These are phyloP conservation scores for Enteromius afrohamiltoni DNA, from an alignment of 2,797 vertebrate species.

Conservation along the genomic window DNA sequence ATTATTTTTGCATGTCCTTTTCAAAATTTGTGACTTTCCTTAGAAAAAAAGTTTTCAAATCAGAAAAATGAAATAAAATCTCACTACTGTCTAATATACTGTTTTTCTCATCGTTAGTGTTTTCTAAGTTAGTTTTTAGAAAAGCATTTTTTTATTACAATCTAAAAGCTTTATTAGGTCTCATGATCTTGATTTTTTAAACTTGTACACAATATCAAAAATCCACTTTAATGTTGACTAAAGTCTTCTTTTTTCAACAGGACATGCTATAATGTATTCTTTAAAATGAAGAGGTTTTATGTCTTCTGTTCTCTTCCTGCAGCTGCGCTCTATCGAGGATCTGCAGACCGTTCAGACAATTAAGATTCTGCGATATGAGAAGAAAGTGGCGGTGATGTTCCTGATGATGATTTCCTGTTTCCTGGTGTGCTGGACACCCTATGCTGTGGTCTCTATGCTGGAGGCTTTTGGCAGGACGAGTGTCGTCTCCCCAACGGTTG, in stretches of 20 bases:
- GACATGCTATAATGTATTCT: neutral
- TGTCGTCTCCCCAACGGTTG: conserved; percentile 84
- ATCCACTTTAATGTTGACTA: neutral
- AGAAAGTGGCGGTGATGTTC: conserved; percentile 90
- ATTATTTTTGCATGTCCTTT: neutral
- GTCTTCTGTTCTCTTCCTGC: conserved; percentile 24
- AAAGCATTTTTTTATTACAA: neutral
- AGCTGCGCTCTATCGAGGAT: conserved; percentile 89
- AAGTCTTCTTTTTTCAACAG: neutral
- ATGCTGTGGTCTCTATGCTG: conserved; percentile 87
- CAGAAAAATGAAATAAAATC: no score
- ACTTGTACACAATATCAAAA: neutral
- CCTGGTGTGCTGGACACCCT: conserved; percentile 91
- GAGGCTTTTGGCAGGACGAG: conserved; percentile 83
- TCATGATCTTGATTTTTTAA: neutral
- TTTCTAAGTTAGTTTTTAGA: neutral
- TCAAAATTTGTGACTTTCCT: neutral
- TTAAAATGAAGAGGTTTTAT: neutral
- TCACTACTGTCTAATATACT: neutral
- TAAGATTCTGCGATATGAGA: conserved; percentile 90
- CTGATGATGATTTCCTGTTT: conserved; percentile 89
- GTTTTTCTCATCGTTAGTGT: neutral
- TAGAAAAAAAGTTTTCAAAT: no score
- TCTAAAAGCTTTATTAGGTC: neutral
- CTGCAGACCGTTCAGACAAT: conserved; percentile 90